A percentile compares a stretch with the other conserved stretches of the same genome.
Evolutionary conservation across 2,888 invertebrate species (phyloP).

Genomic region (Bedellia somnulentella): DNA sequence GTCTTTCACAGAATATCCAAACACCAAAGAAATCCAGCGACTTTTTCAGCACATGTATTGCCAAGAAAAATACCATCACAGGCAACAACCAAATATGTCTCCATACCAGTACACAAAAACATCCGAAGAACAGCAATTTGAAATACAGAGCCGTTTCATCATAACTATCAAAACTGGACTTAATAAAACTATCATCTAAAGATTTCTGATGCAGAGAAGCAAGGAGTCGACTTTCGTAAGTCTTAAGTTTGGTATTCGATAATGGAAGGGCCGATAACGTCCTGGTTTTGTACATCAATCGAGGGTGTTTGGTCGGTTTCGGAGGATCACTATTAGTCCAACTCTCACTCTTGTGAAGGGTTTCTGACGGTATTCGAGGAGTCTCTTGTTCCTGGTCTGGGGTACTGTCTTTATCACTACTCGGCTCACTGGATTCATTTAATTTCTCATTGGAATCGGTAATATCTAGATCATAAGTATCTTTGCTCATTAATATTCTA

Average conservation of each 20-base stretch:
- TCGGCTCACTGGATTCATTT: constrained; percentile 21
- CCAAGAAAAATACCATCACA: constrained; percentile 75
- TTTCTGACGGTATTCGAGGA: constrained; percentile 31
- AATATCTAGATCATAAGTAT: constrained; percentile 13
- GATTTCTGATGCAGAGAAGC: constrained; percentile 41
- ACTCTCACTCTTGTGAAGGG: constrained; percentile 24
- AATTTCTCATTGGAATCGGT: constrained; percentile 19
- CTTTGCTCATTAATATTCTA: constrained; percentile 24
- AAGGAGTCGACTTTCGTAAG: constrained; percentile 33
- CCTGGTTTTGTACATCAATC: constrained; percentile 43
- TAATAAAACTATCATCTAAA: constrained; percentile 44
- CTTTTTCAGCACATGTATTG: constrained; percentile 66
- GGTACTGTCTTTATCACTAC: constrained; percentile 31
- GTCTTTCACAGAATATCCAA: constrained; percentile 46
- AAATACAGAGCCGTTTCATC: constrained; percentile 72
- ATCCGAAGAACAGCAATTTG: constrained; percentile 78
- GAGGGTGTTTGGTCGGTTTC: constrained; percentile 35
- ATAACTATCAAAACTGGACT: constrained; percentile 38
- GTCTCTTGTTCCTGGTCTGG: constrained; percentile 34
- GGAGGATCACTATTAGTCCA: constrained; percentile 28
- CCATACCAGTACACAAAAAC: constrained; percentile 82
- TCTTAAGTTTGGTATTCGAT: constrained; percentile 28
- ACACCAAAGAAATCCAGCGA: constrained; percentile 51
- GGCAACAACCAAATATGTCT: constrained; percentile 82
- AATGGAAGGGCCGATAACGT: constrained; percentile 46